A percentile compares a stretch with the other conserved stretches of the same genome.
Evolutionary conservation across 2,888 invertebrate genomes (phyloP).

Genomic region (Villa cingulata): DNA sequence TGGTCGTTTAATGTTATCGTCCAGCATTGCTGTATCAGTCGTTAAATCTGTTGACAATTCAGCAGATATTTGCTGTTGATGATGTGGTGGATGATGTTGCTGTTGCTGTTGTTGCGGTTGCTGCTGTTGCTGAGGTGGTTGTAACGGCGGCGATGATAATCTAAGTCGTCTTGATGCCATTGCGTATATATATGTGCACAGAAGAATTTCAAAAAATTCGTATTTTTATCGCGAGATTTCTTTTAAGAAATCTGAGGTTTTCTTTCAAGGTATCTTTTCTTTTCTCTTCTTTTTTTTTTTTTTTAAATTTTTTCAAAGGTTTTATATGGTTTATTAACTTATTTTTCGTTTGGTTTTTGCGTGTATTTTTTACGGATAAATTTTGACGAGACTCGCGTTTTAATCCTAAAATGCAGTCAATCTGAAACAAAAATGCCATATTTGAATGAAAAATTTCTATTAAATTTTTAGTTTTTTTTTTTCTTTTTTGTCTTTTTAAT

Average conservation of each 20-base stretch:
- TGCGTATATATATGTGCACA: too few relatives aligned
- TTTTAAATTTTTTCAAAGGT: background rate
- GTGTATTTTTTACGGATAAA: background rate
- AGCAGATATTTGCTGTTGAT: background rate
- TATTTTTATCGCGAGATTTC: too few relatives aligned
- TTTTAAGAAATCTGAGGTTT: too few relatives aligned
- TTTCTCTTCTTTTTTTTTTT: background rate
- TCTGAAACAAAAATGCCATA: slow-evolving; percentile 18
- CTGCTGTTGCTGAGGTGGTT: background rate
- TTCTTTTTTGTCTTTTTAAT: too few relatives aligned
- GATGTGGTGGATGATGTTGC: background rate
- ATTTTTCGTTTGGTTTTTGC: too few relatives aligned
- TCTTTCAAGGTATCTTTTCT: too few relatives aligned
- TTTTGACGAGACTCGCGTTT: background rate
- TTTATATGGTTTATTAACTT: too few relatives aligned
- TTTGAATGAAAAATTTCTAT: slow-evolving; percentile 7
- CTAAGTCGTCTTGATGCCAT: slow-evolving; percentile 11
- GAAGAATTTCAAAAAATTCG: too few relatives aligned
- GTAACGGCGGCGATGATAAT: slow-evolving; percentile 7
- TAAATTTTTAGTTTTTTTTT: background rate
- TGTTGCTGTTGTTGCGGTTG: background rate
- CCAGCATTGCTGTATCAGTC: background rate
- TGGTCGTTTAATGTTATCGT: slow-evolving; percentile 9
- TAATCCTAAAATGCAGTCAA: slow-evolving; percentile 12
- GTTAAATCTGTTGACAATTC: background rate